Evolutionary conservation across 2,113 vertebrate genomes (phyloP), one percentile per base, ranked within the genome.

Genomic region (Apteryx owenii): DNA sequence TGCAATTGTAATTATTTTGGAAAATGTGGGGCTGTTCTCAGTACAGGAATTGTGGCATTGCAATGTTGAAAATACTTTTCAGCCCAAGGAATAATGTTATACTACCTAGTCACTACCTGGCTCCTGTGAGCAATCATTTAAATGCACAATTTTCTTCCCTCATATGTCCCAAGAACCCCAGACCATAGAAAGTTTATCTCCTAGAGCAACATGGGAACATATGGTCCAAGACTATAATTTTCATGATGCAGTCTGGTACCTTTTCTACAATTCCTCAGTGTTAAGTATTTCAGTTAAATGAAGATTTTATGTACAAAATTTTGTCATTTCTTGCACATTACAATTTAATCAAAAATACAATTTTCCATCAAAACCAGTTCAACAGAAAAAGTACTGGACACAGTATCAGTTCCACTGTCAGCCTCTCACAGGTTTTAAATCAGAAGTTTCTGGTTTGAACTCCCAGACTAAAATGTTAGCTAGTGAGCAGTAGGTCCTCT

Each of bases 341-440:
- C 70, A 62, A 38, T 85, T 64, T 78, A 88, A 92, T 96, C 4
- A 81, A 89, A 95, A 96, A 92, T 90, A 61, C 65, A 61, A 84
- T 96, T 96, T 95, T 94, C 72, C 51, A 76, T 84, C 83, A 86
- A 81, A 85, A 93, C 9, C 12, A 72, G 6, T 56, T 69, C 84
- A 83, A 94, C 33, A 61, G 51, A 87, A 92, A 81, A 90, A 60
- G 17, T 38, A 61, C 22, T 44, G 31, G 12, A 14, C 46, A n/a
- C 14, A 25, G 31, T 54, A 83, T 80, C n/a, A 48, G 40, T 60
- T 95, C 85, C 62, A 20, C 40, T 88, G 4, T 40, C 72, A 61
- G 60, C 71, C 36, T 54, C 11, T 75, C 38, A 65, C 16, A 68
- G 50, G 78, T 50, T 92, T 90, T 60, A 86, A 88, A 93, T 88